Conservation (phyloP, 2,888 invertebrate species). For the Drosophila neoperkinsi region DNA sequence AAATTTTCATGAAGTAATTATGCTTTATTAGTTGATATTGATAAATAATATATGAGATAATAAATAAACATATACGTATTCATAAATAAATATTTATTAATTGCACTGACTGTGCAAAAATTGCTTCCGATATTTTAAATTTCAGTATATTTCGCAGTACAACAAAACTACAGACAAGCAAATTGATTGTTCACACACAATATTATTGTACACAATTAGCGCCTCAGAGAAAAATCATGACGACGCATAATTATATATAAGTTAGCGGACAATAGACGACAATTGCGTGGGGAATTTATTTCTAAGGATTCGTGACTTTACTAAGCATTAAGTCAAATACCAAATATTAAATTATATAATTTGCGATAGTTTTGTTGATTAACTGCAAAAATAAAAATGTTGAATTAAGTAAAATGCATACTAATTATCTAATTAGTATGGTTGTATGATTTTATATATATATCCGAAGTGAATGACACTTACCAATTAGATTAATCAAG, state of each 20-base stretch:
- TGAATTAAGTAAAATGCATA: constrained; percentile 30
- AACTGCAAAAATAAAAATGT: constrained; percentile 47
- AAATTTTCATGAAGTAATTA: neutral
- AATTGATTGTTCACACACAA: constrained; percentile 46
- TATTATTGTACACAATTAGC: constrained; percentile 43
- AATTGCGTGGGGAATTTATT: constrained; percentile 38
- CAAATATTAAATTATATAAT: constrained; percentile 14
- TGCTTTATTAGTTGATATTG: neutral
- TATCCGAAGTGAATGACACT: constrained; percentile 37
- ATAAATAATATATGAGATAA: neutral
- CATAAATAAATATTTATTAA: constrained; percentile 3
- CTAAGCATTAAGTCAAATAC: constrained; percentile 38
- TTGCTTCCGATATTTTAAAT: constrained; percentile 10
- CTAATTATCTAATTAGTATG: constrained; percentile 5
- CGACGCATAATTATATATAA: constrained; percentile 26
- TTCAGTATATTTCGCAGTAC: constrained; percentile 5
- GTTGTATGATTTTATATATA: constrained; percentile 1
- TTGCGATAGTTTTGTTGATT: constrained; percentile 33
- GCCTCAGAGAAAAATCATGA: constrained; percentile 32
- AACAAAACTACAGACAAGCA: constrained; percentile 18
- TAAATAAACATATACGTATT: neutral
- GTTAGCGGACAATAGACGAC: constrained; percentile 20
- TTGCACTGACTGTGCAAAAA: constrained; percentile 10
- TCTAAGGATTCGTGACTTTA: constrained; percentile 19
- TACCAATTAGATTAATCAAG: constrained; percentile 56